Evolutionary conservation across 2,888 invertebrate species (phyloP), one percentile per base, ranked within the genome.

Genomic region (Oligia strigilis): DNA sequence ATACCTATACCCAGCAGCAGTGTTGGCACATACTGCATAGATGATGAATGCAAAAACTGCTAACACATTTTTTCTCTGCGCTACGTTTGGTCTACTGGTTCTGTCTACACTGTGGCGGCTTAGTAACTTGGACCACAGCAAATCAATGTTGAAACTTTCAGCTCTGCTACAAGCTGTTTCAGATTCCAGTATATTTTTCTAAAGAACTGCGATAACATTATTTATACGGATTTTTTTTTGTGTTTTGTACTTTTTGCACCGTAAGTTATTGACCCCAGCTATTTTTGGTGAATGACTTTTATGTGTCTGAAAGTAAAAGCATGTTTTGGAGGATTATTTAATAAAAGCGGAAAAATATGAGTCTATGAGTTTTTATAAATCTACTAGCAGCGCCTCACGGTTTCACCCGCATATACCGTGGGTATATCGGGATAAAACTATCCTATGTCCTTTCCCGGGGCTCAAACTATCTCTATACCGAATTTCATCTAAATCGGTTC

Each of bases 61-160:
- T 4, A 36, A 49, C 72, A 72, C 4, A 23, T 5, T 11, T 40
- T 72, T 49, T 40, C 23, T 58, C 9, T 17, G 8, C 17, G 5
- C 23, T 71, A 5, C 0, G 11, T 80, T 29, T 71, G 55, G 0
- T 29, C 19, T 86, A 65, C 84, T 65, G 73, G 40, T 64, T 19
- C 3, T 46, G 3, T 5, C 3, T 55, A 17, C 8, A 9, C 86
- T 64, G 64, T 82, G 83, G n/a, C 3, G 23, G 6, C 29, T 64
- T 60, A 64, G 73, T 72, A 60, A 67, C 66, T 64, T 74, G 36
- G 14, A 77, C 71, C n/a, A 52, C 78, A 84, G 71, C 78, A 84
- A 86, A 84, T 82, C 84, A 86, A 84, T 78, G 86, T 72, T 74
- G 66, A 74, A 84, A 86, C 71, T 83, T 86, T 73, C 36, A 82